Evolutionary conservation across 2,888 invertebrate species (phyloP), one percentile per base, ranked within the genome.

Genomic region (Uropetala carovei): DNA sequence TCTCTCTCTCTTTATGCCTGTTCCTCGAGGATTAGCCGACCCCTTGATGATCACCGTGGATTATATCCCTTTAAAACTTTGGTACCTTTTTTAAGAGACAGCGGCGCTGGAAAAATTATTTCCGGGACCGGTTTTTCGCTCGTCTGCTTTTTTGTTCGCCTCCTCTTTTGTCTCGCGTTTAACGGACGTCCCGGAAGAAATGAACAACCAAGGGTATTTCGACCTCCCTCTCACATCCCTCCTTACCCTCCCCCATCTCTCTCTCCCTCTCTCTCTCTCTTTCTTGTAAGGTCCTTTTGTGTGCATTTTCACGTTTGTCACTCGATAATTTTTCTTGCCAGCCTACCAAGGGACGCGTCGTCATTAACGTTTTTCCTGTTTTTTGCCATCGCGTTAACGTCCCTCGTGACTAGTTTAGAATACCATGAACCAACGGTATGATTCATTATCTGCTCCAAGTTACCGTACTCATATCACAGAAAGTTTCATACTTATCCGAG

Each of bases 61-160:
- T 89, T 89, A 89, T 89, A 60, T 83, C 64, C 27, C 56, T 18
- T 43, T 89, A 89, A 89, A 89, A 89, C 89, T 64, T 64, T 43
- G 89, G 64, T 60, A 57, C 64, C 89, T 64, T 68, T 64, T 13
- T 43, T 4, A 58, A 84, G 60, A 43, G 64, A 27, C 16, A 43
- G 43, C 30, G 64, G 30, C 43, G 83, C 14, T 43, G 86, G 16
- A 89, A 68, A 89, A 68, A 89, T 89, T 43, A 60, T 89, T 89
- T 64, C 89, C 60, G 89, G 64, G 89, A 89, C 89, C 89, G 89
- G 89, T 89, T 68, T 89, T 43, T 30, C 75, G 27, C 75, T 27
- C 75, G 27, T 43, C 22, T 75, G 75, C 27, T 75, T 75, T 75
- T 75, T 75, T 75, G 75, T 75, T 75, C 75, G 22, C 27, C 14